Conservation (phyloP, 2,888 invertebrate genomes). For the Apodemia zela region DNA sequence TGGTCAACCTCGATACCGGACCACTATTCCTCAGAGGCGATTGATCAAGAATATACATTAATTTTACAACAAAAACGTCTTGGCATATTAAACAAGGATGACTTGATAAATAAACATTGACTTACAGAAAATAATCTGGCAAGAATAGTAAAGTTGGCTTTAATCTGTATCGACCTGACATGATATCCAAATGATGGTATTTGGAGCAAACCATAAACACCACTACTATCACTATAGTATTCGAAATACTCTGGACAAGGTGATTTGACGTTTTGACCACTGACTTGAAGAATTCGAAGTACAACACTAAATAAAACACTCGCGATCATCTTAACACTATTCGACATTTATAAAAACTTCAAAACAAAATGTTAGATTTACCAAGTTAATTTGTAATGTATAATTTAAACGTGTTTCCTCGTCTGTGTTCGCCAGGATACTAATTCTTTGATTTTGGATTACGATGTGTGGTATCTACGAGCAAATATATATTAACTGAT, state of each 20-base stretch:
- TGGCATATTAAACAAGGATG: not conserved
- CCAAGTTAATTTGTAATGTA: not conserved
- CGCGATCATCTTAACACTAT: not conserved
- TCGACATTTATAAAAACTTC: not conserved
- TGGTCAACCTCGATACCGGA: too few relatives aligned
- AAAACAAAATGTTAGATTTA: not conserved
- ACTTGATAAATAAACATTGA: not conserved
- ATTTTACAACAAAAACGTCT: too few relatives aligned
- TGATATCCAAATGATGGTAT: constrained; percentile 7
- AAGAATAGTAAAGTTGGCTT: constrained; percentile 8
- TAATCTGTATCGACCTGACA: not conserved
- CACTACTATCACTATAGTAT: not conserved
- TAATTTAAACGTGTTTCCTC: constrained; percentile 1
- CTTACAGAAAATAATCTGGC: not conserved
- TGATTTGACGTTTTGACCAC: not conserved
- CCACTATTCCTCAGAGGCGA: too few relatives aligned
- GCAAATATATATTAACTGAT: constrained; percentile 4
- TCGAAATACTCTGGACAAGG: constrained; percentile 2
- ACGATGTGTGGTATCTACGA: not conserved
- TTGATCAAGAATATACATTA: too few relatives aligned
- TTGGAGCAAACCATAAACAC: not conserved
- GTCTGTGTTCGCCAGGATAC: not conserved
- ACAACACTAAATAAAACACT: not conserved
- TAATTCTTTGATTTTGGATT: constrained; percentile 8
- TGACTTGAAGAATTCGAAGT: not conserved